Evolutionary conservation across 2,113 vertebrate genomes (phyloP).

Genomic region (Psophia crepitans): DNA sequence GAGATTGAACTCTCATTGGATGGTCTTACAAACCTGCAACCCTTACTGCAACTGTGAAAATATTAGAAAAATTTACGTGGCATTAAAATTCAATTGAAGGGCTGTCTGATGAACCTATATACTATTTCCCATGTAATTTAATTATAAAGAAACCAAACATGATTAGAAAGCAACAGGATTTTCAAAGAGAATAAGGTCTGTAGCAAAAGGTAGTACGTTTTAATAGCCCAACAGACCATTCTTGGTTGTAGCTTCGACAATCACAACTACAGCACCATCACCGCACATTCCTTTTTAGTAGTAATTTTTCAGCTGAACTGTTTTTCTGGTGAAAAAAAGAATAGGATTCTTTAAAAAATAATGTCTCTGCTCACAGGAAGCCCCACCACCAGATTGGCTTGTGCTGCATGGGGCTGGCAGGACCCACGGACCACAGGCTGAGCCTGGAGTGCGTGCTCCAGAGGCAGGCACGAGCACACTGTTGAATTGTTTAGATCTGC

Average conservation of each 20-base stretch:
- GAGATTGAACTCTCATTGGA: neutral
- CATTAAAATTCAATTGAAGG: neutral
- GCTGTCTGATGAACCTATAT: neutral
- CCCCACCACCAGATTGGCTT: fast-evolving
- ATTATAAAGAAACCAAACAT: neutral
- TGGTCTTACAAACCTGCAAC: neutral
- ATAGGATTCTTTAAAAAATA: neutral
- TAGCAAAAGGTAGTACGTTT: neutral
- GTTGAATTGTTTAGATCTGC: neutral
- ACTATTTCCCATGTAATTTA: neutral
- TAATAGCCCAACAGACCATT: neutral
- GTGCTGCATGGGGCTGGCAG: neutral
- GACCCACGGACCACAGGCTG: neutral
- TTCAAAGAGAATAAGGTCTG: neutral
- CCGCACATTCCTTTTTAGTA: neutral
- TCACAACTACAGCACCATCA: neutral
- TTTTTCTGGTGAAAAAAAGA: neutral
- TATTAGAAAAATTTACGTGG: neutral
- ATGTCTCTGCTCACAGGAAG: neutral
- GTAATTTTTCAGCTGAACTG: neutral
- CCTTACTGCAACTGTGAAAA: neutral
- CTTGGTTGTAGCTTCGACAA: neutral
- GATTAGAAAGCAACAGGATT: neutral
- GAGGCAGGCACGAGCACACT: neutral
- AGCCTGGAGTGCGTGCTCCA: neutral